Evolutionary conservation across 2,797 vertebrate genomes (phyloP).

Genomic region (Macroramphosus scolopax): DNA sequence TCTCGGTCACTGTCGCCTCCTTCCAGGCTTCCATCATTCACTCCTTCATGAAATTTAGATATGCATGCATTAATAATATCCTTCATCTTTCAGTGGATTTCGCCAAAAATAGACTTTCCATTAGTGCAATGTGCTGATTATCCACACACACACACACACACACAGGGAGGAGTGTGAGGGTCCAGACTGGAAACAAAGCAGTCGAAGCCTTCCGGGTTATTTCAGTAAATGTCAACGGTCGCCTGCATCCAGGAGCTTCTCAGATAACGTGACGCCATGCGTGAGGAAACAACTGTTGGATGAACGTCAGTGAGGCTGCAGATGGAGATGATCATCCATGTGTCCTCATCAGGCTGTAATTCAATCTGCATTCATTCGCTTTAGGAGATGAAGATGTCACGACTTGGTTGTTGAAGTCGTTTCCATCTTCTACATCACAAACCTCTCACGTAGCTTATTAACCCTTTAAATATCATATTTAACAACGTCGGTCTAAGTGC

Average conservation of each 20-base stretch:
- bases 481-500: too few species aligned
- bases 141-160: constrained; percentile 6
- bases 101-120: constrained; percentile 56
- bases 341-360: too few species aligned
- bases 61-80: constrained; percentile 51
- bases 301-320: too few species aligned
- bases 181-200: constrained; percentile 21
- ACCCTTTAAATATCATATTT: too few species aligned
- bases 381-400: too few species aligned
- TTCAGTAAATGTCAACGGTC: constrained; percentile 2
- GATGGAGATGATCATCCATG: too few species aligned
- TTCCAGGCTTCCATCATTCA: constrained; percentile 47
- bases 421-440: too few species aligned
- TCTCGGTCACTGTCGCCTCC: constrained; percentile 50
- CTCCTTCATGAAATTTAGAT: constrained; percentile 58
- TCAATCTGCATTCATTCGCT: too few species aligned
- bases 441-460: too few species aligned
- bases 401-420: too few species aligned
- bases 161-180: constrained; percentile 5
- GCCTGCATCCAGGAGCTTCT: constrained; percentile 11
- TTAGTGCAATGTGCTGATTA: constrained; percentile 29
- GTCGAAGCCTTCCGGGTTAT: constrained; percentile 13
- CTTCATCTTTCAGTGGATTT: constrained; percentile 48
- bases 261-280: not conserved
- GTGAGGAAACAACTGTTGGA: too few species aligned